Evolutionary conservation across 2,113 vertebrate species (phyloP).

Genomic region (Triplophysa rosa): DNA sequence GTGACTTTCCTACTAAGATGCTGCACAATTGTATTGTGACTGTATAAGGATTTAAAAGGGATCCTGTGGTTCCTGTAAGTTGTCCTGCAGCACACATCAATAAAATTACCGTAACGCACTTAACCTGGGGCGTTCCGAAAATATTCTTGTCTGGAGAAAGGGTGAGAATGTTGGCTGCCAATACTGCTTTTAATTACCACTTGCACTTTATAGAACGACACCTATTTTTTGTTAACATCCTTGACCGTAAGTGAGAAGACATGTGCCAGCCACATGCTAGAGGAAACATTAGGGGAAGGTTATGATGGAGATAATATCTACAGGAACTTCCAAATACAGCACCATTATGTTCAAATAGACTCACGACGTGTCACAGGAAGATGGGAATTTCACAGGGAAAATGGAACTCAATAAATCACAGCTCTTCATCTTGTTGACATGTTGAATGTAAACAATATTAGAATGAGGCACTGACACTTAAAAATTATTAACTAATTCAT

Average conservation of each 20-base stretch:
- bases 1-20: not conserved
- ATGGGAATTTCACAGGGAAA: slow-evolving; percentile 11
- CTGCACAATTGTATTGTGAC: not conserved
- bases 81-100: not conserved
- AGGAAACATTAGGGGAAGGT: not conserved
- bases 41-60: not conserved
- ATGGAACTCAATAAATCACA: not conserved
- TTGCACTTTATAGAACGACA: not conserved
- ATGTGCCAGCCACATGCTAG: not conserved
- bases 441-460: no score
- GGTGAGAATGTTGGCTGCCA: not conserved
- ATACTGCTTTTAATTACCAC: not conserved
- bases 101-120: slow-evolving; percentile 28
- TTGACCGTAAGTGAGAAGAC: not conserved
- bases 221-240: not conserved
- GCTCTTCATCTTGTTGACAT: not conserved
- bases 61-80: slow-evolving; percentile 20
- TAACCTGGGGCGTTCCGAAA: not conserved
- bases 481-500: not conserved
- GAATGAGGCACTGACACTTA: not conserved
- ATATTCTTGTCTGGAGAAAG: not conserved
- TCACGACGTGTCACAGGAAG: not conserved
- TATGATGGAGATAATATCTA: slow-evolving; percentile 35
- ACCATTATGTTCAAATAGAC: slow-evolving; percentile 34
- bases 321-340: slow-evolving; percentile 15